phyloP scores from a whole-genome alignment of 2,113 vertebrate species.

The Aspiorhynchus laticeps region DNA sequence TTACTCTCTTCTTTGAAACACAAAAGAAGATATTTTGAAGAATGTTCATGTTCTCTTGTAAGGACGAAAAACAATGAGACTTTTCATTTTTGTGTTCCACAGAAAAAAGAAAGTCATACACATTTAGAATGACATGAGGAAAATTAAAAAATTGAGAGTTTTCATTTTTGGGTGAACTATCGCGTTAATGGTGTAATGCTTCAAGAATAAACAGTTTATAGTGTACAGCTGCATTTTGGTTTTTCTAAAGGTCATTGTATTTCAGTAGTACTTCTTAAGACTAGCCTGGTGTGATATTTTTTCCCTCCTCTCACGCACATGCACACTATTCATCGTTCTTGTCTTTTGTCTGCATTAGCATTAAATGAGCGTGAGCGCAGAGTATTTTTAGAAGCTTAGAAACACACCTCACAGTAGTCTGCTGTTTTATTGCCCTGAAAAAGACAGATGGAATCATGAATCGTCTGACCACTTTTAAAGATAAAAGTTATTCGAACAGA shows the following conservation, averaged over 20 bases:
- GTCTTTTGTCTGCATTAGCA: constrained; percentile 20
- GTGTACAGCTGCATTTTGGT: constrained; percentile 7
- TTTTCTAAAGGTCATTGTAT: not conserved
- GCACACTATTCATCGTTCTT: constrained; percentile 15
- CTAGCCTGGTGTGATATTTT: not conserved
- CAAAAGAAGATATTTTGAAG: not conserved
- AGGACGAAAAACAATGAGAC: not conserved
- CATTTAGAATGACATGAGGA: not conserved
- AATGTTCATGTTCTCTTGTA: not conserved
- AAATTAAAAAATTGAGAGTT: not conserved
- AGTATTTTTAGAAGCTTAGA: constrained; percentile 55
- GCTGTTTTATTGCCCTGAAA: constrained; percentile 48
- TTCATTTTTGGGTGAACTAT: not conserved
- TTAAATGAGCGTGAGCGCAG: constrained; percentile 25
- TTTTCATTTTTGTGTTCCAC: not conserved
- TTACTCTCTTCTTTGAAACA: not conserved
- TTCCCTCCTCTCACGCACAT: constrained; percentile 22
- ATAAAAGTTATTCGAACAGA: constrained; percentile 61
- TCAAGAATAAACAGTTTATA: not conserved
- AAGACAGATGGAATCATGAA: constrained; percentile 52
- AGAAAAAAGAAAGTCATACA: not conserved
- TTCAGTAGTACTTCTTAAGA: not conserved
- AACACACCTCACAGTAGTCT: constrained; percentile 25
- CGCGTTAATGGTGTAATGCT: not conserved
- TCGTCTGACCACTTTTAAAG: constrained; percentile 68